Base-by-base conservation (phyloP, 2,797 vertebrate genomes). In the Bufotes viridis region DNA sequence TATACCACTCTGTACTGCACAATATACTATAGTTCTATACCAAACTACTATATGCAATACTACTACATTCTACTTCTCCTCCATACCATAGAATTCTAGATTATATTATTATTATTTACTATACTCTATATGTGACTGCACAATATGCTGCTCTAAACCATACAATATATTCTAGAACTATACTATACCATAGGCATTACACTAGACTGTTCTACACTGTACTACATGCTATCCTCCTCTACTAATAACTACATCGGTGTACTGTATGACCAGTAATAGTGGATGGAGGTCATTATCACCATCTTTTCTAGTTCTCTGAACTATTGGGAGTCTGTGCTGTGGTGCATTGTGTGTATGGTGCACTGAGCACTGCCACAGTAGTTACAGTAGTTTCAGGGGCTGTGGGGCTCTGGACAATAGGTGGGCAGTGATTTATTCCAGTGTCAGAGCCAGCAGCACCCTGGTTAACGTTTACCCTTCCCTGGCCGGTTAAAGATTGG, bases 381-480 rank as follows among this genome's bases (percentile, higher is more conserved):
- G 17, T n/a, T 72, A 7, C 3, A 20, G 70, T 18, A 12, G 42
- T 22, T 0, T 0, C 20, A 53, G 20, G 51, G 20, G 72, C 10
- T 75, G 9, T 75, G 20, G 72, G 22, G 49, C 18, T 76, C 12
- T 12, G 22, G 20, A 53, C 72, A 78, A 53, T 78, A 24, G 74
- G 49, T 78, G 22, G 74, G 49, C 12, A 53, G 13, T n/a, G 22
- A 55, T 55, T 3, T 24, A 15, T 24, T 8, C 5, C 69, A 34
- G 24, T 22, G 7, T 57, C 20, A 7, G 22, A 42, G 58, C 51
- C 22, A 53, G 12, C 11, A 55, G 20, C 12, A 15, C 15, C 3
- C 74, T 74, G 67, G 57, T 88, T 88, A 88, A 88, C 20, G 76
- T 85, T 84, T 88, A 88, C 49, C 70, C 81, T 81, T 72, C 34